Conservation (phyloP, 2,888 invertebrate genomes). For the Mesodorylaimus sp. region DNA sequence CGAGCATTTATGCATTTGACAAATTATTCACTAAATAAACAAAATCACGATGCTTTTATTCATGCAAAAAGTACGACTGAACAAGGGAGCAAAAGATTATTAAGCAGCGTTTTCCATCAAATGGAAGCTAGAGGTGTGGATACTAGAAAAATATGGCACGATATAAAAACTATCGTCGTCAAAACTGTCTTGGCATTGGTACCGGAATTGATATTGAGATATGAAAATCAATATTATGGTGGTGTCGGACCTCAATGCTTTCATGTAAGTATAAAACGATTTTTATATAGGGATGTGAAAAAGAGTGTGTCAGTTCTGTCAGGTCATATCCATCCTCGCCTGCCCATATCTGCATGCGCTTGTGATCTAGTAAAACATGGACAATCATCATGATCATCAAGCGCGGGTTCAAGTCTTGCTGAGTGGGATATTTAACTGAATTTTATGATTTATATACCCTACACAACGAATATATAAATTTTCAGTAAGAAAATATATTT, state of each 20-base stretch:
- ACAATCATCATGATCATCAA: too few relatives aligned
- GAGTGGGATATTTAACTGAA: too few relatives aligned
- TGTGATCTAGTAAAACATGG: too few relatives aligned
- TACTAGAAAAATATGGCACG: constrained; percentile 31
- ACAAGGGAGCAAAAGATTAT: constrained; percentile 34
- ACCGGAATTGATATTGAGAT: constrained; percentile 36
- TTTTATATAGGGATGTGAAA: neutral
- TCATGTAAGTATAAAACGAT: constrained; percentile 33
- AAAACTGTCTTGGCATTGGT: constrained; percentile 37
- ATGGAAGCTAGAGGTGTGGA: constrained; percentile 30
- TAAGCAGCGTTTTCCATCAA: constrained; percentile 34
- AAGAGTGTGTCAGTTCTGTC: constrained; percentile 2
- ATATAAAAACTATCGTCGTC: constrained; percentile 34
- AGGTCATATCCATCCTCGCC: too few relatives aligned
- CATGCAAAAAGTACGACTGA: constrained; percentile 26
- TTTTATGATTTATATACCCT: too few relatives aligned
- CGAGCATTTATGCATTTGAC: constrained; percentile 37
- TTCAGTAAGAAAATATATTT: too few relatives aligned
- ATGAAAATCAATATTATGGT: constrained; percentile 23
- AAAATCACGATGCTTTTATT: constrained; percentile 32
- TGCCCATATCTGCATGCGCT: too few relatives aligned
- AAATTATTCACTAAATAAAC: constrained; percentile 38
- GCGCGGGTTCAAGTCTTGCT: too few relatives aligned
- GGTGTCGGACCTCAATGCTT: constrained; percentile 34
- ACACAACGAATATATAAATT: too few relatives aligned